phyloP scores from a whole-genome alignment of 2,797 vertebrate species.

The Nyctibius grandis region DNA sequence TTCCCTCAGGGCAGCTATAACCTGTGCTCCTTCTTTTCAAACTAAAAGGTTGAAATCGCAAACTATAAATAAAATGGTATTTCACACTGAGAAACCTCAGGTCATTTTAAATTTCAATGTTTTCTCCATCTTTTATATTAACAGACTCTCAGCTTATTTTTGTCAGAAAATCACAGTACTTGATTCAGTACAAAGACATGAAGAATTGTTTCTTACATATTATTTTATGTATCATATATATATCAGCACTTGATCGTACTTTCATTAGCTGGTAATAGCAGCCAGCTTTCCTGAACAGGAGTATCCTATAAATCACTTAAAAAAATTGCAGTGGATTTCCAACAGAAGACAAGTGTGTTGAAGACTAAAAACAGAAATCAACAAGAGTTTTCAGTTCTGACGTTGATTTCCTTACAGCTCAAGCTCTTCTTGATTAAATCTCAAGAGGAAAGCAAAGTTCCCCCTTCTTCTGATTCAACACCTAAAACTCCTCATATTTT shows the following conservation, averaged over 20 bases:
- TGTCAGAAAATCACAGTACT: not conserved
- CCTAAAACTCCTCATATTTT: not conserved
- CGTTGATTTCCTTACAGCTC: not conserved
- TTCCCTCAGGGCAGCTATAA: not conserved
- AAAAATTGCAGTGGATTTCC: not conserved
- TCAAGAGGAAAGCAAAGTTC: not conserved
- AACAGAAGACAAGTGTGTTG: not conserved
- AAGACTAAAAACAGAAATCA: not conserved
- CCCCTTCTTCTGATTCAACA: not conserved
- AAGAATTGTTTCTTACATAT: not conserved
- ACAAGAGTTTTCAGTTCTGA: not conserved
- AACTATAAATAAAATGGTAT: not conserved
- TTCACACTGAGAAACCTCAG: not conserved
- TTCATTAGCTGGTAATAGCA: not conserved
- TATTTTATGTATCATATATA: not conserved
- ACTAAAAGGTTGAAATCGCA: not conserved
- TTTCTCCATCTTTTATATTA: not conserved
- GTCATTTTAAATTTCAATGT: not conserved
- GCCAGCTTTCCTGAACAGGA: not conserved
- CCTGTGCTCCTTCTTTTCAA: not conserved
- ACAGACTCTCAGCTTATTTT: not conserved
- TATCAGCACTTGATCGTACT: not conserved
- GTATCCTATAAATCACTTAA: not conserved
- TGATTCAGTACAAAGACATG: not conserved
- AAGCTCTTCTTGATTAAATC: not conserved